A percentile compares a stretch with the other conserved stretches of the same genome.
Evolutionary conservation across 2,113 vertebrate genomes (phyloP).

Genomic region (Hystrix cristata): DNA sequence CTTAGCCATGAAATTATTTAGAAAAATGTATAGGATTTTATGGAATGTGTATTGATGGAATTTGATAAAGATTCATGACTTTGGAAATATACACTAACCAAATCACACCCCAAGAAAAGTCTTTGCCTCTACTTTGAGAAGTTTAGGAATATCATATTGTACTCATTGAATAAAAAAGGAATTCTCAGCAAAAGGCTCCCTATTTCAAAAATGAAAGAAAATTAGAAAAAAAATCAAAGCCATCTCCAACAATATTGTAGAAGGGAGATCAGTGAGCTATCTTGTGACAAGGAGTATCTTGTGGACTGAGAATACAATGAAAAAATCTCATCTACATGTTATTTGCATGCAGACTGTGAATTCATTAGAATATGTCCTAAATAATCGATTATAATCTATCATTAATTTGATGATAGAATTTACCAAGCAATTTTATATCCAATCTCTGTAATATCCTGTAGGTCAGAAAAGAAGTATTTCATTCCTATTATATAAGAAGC

Average conservation of each 20-base stretch:
- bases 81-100: neutral
- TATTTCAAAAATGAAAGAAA: neutral
- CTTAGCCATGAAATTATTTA: neutral
- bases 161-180: neutral
- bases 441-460: neutral
- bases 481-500: neutral
- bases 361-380: neutral
- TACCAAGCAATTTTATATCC: neutral
- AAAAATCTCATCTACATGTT: neutral
- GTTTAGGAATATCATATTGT: neutral
- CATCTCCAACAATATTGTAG: neutral
- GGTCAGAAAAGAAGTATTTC: neutral
- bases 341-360: neutral
- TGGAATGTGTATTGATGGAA: neutral
- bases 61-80: neutral
- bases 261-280: neutral
- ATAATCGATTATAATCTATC: neutral
- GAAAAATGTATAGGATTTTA: neutral
- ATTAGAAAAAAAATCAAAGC: neutral
- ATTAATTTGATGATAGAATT: neutral
- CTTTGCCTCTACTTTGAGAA: neutral
- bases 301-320: neutral
- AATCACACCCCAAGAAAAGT: neutral
- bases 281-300: neutral
- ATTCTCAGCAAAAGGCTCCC: neutral